Conservation (phyloP, 2,888 invertebrate genomes). For the Dryobota labecula region DNA sequence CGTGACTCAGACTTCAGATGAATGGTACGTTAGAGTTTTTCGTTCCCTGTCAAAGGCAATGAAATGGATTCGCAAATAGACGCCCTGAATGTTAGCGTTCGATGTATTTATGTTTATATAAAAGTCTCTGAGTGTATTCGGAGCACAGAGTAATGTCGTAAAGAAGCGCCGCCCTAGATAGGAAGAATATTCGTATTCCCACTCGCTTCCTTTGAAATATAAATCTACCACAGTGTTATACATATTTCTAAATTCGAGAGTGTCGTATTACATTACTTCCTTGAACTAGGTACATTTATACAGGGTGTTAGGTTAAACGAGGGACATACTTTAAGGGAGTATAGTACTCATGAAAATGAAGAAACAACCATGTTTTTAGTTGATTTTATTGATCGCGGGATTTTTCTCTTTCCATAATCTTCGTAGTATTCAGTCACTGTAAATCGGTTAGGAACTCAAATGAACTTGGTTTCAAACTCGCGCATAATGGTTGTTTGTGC, state of each 20-base stretch:
- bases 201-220: slow-evolving; percentile 22
- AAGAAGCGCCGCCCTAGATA: slow-evolving; percentile 48
- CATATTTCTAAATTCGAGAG: slow-evolving; percentile 3
- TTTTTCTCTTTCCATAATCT: no score
- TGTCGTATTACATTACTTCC: not conserved
- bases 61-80: slow-evolving; percentile 74
- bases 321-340: no score
- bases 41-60: slow-evolving; percentile 72
- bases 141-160: slow-evolving; percentile 53
- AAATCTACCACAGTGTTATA: not conserved
- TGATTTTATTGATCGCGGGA: no score
- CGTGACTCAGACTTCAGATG: slow-evolving; percentile 65
- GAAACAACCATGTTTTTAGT: no score
- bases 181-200: slow-evolving; percentile 37
- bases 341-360: no score
- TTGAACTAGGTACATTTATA: not conserved
- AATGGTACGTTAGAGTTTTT: slow-evolving; percentile 69
- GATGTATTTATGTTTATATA: slow-evolving; percentile 57
- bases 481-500: no score
- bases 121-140: slow-evolving; percentile 57
- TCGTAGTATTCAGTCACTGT: no score
- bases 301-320: no score
- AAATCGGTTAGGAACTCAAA: no score
- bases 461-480: no score
- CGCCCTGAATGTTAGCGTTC: slow-evolving; percentile 57